Evolutionary conservation across 1,140 invertebrate genomes (phyloP).

Genomic region (Zaprionus tsacasi): DNA sequence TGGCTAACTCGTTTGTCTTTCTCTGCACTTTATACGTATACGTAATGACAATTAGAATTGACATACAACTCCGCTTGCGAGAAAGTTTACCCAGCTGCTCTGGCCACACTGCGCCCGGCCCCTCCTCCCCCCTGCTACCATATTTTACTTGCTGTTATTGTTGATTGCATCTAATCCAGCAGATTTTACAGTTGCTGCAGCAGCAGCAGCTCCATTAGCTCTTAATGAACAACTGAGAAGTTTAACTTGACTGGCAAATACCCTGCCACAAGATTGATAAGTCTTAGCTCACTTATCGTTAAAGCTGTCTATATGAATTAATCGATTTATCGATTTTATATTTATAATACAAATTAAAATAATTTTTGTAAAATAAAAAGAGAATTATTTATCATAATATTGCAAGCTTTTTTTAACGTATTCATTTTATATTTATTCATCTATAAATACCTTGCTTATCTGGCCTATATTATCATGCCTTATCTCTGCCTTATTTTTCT

Average conservation of each 20-base stretch:
- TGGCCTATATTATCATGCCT: too few species aligned
- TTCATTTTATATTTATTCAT: too few species aligned
- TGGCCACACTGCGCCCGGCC: background rate
- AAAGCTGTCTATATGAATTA: too few species aligned
- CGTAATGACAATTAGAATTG: conserved; percentile 83
- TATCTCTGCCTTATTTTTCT: too few species aligned
- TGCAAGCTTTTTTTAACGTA: too few species aligned
- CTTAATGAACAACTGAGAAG: conserved; percentile 63
- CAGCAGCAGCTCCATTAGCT: conserved; percentile 40
- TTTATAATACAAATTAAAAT: too few species aligned
- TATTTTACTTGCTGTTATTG: conserved; percentile 66
- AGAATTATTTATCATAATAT: too few species aligned
- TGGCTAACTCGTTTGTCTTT: conserved; percentile 81
- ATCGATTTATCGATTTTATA: too few species aligned
- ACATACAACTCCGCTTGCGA: conserved; percentile 56
- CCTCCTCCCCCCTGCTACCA: background rate
- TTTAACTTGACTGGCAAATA: conserved; percentile 27
- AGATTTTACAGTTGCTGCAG: conserved; percentile 69
- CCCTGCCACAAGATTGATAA: conserved; percentile 5
- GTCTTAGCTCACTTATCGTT: background rate
- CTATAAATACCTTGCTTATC: too few species aligned
- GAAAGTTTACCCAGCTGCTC: conserved; percentile 64
- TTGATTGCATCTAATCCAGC: conserved; percentile 79
- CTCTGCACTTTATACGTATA: conserved; percentile 78
- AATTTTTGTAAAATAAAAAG: too few species aligned